These are phyloP conservation scores for Chrysina gloriosa DNA, from an alignment of 2,888 invertebrate genomes.

Conservation along the genomic window DNA sequence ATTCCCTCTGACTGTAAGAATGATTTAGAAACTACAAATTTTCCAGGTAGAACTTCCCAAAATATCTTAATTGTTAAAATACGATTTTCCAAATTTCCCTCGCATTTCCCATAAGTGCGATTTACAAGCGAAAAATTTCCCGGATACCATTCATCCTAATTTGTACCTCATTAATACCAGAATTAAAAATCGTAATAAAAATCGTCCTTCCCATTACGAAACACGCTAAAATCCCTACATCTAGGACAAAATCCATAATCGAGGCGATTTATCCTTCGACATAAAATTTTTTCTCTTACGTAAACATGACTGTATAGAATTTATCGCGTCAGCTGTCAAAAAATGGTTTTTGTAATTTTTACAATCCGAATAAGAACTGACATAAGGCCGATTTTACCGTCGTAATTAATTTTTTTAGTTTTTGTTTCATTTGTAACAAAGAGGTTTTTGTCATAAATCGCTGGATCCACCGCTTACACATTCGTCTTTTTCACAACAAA, in stretches of 20 bases:
- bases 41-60: no score
- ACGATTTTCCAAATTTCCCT: no score
- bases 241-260: neutral
- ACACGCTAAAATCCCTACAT: no score
- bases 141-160: neutral
- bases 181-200: no score
- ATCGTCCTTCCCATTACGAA: no score
- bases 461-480: neutral
- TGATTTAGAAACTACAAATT: no score
- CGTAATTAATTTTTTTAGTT: slow-evolving; percentile 29
- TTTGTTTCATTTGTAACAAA: slow-evolving; percentile 27
- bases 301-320: slow-evolving; percentile 35
- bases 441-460: neutral
- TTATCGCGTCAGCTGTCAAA: slow-evolving; percentile 37
- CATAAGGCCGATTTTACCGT: slow-evolving; percentile 21
- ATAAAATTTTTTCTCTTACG: slow-evolving; percentile 25
- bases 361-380: slow-evolving; percentile 22
- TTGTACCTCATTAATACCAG: no score
- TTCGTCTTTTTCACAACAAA: slow-evolving; percentile 3
- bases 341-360: slow-evolving; percentile 25
- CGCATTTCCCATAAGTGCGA: slow-evolving; percentile 8
- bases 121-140: slow-evolving; percentile 16
- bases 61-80: no score
- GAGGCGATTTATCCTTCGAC: no score
- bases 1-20: no score